Percentiles rank a stretch among this genome's conserved stretches.
Evolutionary conservation across 2,888 invertebrate genomes (phyloP).

Genomic region (Nipponacmea schrenckii): DNA sequence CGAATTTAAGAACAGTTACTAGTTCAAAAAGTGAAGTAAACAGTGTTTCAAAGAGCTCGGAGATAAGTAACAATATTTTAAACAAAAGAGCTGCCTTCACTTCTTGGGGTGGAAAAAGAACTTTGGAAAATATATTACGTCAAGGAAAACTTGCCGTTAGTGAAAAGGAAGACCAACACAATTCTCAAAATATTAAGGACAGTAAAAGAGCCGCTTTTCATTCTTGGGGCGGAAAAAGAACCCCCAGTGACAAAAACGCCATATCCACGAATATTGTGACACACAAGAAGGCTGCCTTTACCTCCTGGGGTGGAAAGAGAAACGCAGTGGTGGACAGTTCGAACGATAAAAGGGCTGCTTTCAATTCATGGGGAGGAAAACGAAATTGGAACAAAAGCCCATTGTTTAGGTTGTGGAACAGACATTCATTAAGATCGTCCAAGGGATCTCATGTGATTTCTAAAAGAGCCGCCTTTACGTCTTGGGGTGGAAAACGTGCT

Average conservation of each 20-base stretch:
- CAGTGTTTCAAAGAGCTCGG: too few species aligned
- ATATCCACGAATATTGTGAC: background rate
- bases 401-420: too few species aligned
- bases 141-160: background rate
- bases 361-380: background rate
- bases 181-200: background rate
- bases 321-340: background rate
- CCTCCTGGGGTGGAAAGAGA: background rate
- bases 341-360: background rate
- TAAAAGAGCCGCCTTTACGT: background rate
- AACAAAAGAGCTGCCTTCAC: background rate
- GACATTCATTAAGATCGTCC: too few species aligned
- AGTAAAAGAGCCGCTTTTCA: background rate
- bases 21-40: too few species aligned
- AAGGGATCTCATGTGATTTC: too few species aligned
- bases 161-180: background rate
- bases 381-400: background rate
- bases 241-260: too few species aligned
- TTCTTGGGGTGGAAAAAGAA: background rate
- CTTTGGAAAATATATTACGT: background rate
- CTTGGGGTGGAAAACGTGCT: background rate
- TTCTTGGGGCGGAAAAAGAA: background rate
- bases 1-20: too few species aligned
- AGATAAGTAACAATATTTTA: too few species aligned
- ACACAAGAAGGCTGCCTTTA: background rate